Base-by-base conservation (phyloP, 2,888 invertebrate species). In the Camptogramma bilineatum region DNA sequence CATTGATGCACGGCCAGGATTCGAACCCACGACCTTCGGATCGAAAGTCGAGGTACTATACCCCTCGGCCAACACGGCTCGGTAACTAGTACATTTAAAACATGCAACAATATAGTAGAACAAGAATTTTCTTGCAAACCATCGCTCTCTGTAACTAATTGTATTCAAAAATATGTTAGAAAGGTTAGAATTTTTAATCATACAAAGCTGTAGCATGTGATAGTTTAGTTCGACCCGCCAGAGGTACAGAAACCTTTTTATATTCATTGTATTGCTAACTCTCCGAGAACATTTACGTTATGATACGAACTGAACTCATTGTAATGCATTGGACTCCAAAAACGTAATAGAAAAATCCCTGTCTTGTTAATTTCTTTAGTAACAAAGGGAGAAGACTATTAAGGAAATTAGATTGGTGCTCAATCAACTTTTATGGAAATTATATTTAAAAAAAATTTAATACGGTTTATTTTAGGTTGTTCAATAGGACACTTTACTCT, bases 221-320 rank as follows among this genome's bases (percentile, higher is more conserved):
- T 42, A n/a, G 4, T 46, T 7, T 44, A 47, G 17, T 16, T 44
- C 18, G 16, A 46, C 54, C 54, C 44, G 16, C 17, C 8, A 47
- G 46, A 28, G 28, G 16, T 42, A 56, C 4, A 58, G 70, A 62
- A 74, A 67, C 58, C 73, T 69, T 74, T 81, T 73, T 80, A 70
- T 81, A 81, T 82, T 81, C 81, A 82, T 81, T 81, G 82, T 79
- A 73, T 70, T 74, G 70, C 68, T 64, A 73, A 75, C 68, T 70
- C 81, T 71, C 71, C 68, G 76, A 71, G 78, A 54, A 70, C 64
- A 55, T 70, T 73, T 72, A 67, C 65, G 78, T 77, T 77, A 80
- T 81, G 75, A 77, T 78, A 77, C 72, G 71, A 71, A 57, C 51
- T 18, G 21, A 52, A 52, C 57, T 63, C 63, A 63, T 63, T 63